Evolutionary conservation across 2,888 invertebrate genomes (phyloP), one percentile per base, ranked within the genome.

Genomic region (Hoplodrina blanda): DNA sequence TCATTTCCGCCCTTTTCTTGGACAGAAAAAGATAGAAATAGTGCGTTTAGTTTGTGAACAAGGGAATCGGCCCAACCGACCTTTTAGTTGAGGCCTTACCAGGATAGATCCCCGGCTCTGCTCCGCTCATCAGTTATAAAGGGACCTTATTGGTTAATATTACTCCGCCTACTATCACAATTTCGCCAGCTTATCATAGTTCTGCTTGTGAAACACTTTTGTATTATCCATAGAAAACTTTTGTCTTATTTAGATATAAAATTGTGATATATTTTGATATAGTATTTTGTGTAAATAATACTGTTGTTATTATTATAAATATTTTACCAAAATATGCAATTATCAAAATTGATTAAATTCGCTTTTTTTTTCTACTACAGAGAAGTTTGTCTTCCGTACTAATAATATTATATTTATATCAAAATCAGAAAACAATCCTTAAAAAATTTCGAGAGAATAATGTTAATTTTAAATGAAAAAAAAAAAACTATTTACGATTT

Each of bases 291-390:
- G 53, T 62, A 62, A 60, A 46, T 76, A 64, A 53, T 70, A 70
- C 54, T 62, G 61, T 11, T 46, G 61, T 74, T 10, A 53, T 55
- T 62, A 63, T 11, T 37, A 63, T 72, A 75, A 74, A 80, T 66
- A 3, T 71, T 61, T 66, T 74, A 80, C 44, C 57, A 80, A 80
- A 80, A 80, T 78, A 80, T 72, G 77, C 20, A 41, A 60, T 52
- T 64, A 19, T 73, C 49, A 64, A 62, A 80, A 63, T 57, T 50
- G 52, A 54, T 59, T 59, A 64, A 69, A 73, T 73, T 73, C 59
- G 62, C 4, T 64, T 52, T 59, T 4, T 64, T 52, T 59, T 52
- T 41, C 30, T 61, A 8, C 53, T 75, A 61, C 37, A 37, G 56
- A 76, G 53, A 76, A 61, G 56, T 64, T 37, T 37, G 37, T 37